Evolutionary conservation across 2,888 invertebrate species (phyloP).

Genomic region (Pediacus dermestoides): DNA sequence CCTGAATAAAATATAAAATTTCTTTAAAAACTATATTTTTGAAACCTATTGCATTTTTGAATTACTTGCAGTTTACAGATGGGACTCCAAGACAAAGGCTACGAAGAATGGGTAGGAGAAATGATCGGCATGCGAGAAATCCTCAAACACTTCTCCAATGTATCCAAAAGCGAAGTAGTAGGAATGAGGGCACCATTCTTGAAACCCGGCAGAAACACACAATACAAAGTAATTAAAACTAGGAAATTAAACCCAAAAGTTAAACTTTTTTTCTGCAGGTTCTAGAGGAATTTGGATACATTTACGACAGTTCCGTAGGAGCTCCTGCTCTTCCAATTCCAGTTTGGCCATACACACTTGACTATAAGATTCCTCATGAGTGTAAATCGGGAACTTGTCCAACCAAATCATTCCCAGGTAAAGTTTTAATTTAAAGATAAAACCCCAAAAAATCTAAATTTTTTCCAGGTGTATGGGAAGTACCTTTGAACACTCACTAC

Average conservation of each 20-base stretch:
- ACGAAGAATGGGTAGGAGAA: slow-evolving; percentile 91
- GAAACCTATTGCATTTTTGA: too few species aligned
- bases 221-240: slow-evolving; percentile 67
- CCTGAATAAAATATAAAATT: too few species aligned
- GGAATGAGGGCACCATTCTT: slow-evolving; percentile 87
- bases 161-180: slow-evolving; percentile 76
- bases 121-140: slow-evolving; percentile 94
- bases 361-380: slow-evolving; percentile 89
- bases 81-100: slow-evolving; percentile 83
- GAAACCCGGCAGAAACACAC: slow-evolving; percentile 89
- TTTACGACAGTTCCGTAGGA: slow-evolving; percentile 89
- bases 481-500: slow-evolving; percentile 86
- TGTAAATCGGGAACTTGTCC: slow-evolving; percentile 92
- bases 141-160: slow-evolving; percentile 74
- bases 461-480: slow-evolving; percentile 90
- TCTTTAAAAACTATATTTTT: too few species aligned
- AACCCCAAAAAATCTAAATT: slow-evolving; percentile 2
- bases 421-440: too few species aligned
- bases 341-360: slow-evolving; percentile 92
- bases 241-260: neutral
- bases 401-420: slow-evolving; percentile 82
- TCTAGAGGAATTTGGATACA: slow-evolving; percentile 86
- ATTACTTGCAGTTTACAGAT: slow-evolving; percentile 60
- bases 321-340: slow-evolving; percentile 76
- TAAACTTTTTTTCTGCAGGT: slow-evolving; percentile 68